phyloP scores from a whole-genome alignment of 2,113 vertebrate genomes.

The Gallinago jamesoni region DNA sequence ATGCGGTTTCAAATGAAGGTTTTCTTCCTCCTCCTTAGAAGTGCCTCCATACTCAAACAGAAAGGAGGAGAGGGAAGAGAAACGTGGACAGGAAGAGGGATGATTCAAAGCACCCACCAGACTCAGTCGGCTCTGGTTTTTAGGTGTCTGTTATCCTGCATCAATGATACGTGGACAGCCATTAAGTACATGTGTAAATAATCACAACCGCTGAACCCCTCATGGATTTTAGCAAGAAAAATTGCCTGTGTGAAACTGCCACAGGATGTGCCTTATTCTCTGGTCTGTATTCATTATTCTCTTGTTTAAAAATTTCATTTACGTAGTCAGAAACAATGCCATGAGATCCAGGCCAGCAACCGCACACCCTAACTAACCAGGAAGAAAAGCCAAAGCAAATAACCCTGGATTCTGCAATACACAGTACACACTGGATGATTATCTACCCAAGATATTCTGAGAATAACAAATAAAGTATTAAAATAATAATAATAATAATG shows the following conservation, averaged over 20 bases:
- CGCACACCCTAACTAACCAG: constrained; percentile 1
- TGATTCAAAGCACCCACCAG: background rate
- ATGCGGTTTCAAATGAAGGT: background rate
- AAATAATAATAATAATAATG: background rate
- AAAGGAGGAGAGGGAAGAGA: background rate
- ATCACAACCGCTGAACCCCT: background rate
- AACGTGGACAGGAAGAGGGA: background rate
- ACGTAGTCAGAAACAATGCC: constrained; percentile 55
- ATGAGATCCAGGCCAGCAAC: constrained; percentile 38
- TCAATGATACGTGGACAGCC: background rate
- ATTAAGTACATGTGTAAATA: constrained; percentile 19
- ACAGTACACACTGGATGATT: background rate
- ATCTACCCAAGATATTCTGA: background rate
- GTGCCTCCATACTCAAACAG: background rate
- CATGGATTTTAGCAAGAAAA: constrained; percentile 5
- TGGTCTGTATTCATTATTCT: constrained; percentile 44
- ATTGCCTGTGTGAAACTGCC: constrained; percentile 36
- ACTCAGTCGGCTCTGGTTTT: background rate
- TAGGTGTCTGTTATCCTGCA: background rate
- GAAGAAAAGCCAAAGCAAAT: constrained; percentile 60
- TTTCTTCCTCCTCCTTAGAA: background rate
- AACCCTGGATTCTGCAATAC: constrained; percentile 27
- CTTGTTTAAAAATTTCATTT: constrained; percentile 44
- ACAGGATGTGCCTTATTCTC: constrained; percentile 56
- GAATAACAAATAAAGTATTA: background rate